A percentile compares a stretch with the other conserved stretches of the same genome.
Conservation (phyloP, 2,797 vertebrate genomes). For the Hapalemur alaotrensis region DNA sequence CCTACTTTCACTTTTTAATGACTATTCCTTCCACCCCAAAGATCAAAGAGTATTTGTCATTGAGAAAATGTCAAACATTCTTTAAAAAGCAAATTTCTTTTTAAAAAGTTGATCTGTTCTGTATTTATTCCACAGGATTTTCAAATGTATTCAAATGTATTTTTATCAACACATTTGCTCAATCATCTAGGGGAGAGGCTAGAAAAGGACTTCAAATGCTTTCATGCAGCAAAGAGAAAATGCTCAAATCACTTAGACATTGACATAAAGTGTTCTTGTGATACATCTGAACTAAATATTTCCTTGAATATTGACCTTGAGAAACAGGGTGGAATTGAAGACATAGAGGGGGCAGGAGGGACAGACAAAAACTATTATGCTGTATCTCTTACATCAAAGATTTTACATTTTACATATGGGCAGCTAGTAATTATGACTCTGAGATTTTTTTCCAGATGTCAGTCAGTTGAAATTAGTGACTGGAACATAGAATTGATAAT, state of each 20-base stretch:
- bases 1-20: conserved; percentile 17
- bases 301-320: conserved; percentile 20
- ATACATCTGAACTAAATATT: neutral
- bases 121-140: conserved; percentile 31
- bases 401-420: neutral
- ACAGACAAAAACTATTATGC: neutral
- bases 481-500: neutral
- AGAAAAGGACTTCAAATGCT: conserved; percentile 4
- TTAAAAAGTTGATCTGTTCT: neutral
- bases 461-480: neutral
- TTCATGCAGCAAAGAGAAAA: neutral
- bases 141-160: conserved; percentile 44
- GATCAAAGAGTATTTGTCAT: conserved; percentile 33
- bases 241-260: neutral
- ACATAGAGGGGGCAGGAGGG: neutral
- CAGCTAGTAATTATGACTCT: neutral
- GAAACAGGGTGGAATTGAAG: neutral
- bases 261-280: neutral
- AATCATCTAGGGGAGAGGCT: neutral
- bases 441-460: neutral
- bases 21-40: neutral
- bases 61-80: conserved; percentile 47
- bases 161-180: conserved; percentile 21
- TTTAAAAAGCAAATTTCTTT: conserved; percentile 35
- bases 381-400: neutral